Base-by-base conservation (phyloP, 2,888 invertebrate species). In the Norana najaformis region DNA sequence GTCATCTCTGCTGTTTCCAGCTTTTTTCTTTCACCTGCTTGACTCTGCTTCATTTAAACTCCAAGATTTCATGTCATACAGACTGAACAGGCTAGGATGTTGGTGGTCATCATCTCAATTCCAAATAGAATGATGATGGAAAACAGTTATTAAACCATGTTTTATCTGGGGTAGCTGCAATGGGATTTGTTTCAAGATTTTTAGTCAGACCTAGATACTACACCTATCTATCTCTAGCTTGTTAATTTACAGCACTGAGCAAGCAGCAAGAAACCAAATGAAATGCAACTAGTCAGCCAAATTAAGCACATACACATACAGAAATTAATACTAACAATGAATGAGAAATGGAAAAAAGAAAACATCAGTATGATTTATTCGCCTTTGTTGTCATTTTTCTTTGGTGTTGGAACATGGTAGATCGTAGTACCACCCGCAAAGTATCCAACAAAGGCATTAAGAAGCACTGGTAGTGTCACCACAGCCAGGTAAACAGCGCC, bases 391-490 rank as follows among this genome's bases (percentile, higher is more conserved):
- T 85, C 85, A 85, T 85, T 85, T 85, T 85, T 85, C 85, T 89
- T 89, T 23, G 35, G 85, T 85, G 85, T 85, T 85, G 90, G 90
- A 30, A 90, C 89, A 39, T 47, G 89, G 88, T 91, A 92, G 89
- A 88, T 90, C 34, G 82, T 89, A 20, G 91, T 92, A 36, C 90
- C 89, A 11, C 89, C 91, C 13, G 91, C 85, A 83, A 91, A 90
- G 85, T 90, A 90, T 30, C 91, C 91, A 34, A 92, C 37, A 34
- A 91, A 34, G n/a, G 91, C 90, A 82, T 91, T 91, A 23, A 34
- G 34, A n/a, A 91, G 69, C 39, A 88, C 82, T 20, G 88, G 90
- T 36, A 89, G 82, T 69, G 82, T 34, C 37, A 89, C 34, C 23
- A 47, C 30, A 30, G 53, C n/a, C 39, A 89, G 5, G 53, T 82